Evolutionary conservation across 1,140 invertebrate species (phyloP).

Genomic region (Heliconius himera): DNA sequence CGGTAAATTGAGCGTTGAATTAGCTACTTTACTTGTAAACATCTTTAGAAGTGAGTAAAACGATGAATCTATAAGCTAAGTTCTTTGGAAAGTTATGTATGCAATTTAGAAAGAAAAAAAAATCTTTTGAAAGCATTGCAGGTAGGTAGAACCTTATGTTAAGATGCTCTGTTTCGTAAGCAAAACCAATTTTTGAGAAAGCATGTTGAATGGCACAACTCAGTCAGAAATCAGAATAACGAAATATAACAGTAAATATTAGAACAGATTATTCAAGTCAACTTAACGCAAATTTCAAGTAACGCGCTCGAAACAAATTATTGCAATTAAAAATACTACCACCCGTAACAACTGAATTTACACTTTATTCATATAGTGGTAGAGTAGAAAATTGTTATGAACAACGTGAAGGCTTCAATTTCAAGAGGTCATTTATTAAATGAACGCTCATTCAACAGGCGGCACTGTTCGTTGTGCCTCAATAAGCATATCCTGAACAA

Average conservation of each 20-base stretch:
- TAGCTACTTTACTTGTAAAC: no score
- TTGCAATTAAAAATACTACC: conserved; percentile 36
- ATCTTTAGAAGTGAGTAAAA: no score
- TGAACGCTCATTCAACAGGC: conserved; percentile 25
- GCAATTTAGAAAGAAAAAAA: no score
- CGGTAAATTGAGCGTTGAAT: no score
- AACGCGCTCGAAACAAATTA: conserved; percentile 41
- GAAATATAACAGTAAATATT: neutral
- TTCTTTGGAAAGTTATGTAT: no score
- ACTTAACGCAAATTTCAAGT: conserved; percentile 30
- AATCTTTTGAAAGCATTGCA: neutral
- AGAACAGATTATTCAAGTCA: conserved; percentile 18
- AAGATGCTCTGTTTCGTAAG: no score
- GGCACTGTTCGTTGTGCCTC: conserved; percentile 11
- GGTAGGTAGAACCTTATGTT: no score
- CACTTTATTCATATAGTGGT: neutral
- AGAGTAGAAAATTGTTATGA: neutral
- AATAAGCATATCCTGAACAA: neutral
- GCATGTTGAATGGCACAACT: neutral
- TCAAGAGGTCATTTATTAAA: conserved; percentile 31
- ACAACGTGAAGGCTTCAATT: conserved; percentile 21
- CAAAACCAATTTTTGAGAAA: no score
- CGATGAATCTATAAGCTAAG: no score
- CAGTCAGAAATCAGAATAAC: neutral
- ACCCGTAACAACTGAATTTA: neutral